Percentiles rank a stretch among this genome's conserved stretches.
phyloP scores from a whole-genome alignment of 92 coral and sea anemone genomes.

The Paragorgia papillata region DNA sequence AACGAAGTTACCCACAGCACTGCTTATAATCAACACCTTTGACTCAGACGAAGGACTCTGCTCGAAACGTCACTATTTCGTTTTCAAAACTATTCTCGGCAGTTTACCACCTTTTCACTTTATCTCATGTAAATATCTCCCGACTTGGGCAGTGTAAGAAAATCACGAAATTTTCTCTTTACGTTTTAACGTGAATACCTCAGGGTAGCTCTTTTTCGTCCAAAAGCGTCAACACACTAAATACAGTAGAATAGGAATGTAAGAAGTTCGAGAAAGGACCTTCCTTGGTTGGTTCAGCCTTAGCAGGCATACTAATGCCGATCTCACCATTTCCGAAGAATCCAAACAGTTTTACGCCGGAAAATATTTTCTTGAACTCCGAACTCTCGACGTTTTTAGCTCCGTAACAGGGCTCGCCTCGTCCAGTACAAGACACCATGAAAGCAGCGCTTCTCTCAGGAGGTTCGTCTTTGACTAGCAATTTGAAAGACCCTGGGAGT shows the following conservation, averaged over 20 bases:
- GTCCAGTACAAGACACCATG: slow-evolving; percentile 87
- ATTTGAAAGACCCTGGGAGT: slow-evolving; percentile 27
- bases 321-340: slow-evolving; percentile 94
- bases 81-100: too few relatives aligned
- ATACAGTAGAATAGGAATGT: slow-evolving; percentile 87
- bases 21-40: too few relatives aligned
- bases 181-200: too few relatives aligned
- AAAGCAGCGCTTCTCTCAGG: slow-evolving; percentile 72
- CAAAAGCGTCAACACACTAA: slow-evolving; percentile 55
- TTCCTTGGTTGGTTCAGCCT: slow-evolving; percentile 66
- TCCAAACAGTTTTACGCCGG: slow-evolving; percentile 71
- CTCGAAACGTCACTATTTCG: too few relatives aligned
- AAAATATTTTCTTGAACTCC: slow-evolving; percentile 82
- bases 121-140: too few relatives aligned
- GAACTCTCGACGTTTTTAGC: slow-evolving; percentile 80
- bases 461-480: slow-evolving; percentile 48
- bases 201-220: not conserved
- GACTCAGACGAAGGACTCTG: too few relatives aligned
- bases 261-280: slow-evolving; percentile 42
- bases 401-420: slow-evolving; percentile 70
- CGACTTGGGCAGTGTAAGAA: too few relatives aligned
- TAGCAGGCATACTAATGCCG: slow-evolving; percentile 82
- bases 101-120: too few relatives aligned
- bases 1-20: too few relatives aligned
- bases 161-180: too few relatives aligned